Conservation (phyloP, 2,888 invertebrate species). For the Drosophila gaucha region DNA sequence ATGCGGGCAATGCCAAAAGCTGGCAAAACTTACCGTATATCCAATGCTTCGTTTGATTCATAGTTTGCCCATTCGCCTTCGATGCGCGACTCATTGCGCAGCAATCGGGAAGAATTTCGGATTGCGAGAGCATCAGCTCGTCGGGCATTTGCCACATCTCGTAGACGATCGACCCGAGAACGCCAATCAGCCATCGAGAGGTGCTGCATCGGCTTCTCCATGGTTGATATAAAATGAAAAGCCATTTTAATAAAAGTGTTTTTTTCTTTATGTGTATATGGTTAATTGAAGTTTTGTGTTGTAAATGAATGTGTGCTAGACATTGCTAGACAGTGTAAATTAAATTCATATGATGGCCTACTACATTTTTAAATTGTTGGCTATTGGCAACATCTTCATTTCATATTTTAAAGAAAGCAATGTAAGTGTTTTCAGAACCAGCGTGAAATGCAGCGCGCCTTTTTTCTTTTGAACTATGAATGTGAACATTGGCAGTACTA, state of each 20-base stretch:
- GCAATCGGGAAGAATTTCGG: conserved; percentile 89
- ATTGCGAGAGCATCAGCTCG: conserved; percentile 89
- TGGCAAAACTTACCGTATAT: conserved; percentile 85
- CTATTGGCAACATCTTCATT: background rate
- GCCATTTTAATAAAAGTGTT: conserved; percentile 63
- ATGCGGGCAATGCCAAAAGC: background rate
- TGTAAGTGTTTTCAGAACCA: background rate
- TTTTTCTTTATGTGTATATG: conserved; percentile 83
- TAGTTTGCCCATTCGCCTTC: conserved; percentile 92
- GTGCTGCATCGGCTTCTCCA: conserved; percentile 90
- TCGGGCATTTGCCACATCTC: conserved; percentile 89
- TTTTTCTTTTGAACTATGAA: background rate
- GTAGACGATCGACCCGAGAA: conserved; percentile 88
- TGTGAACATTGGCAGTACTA: background rate
- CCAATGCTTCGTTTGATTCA: conserved; percentile 90
- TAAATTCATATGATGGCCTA: background rate
- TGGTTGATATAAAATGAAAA: conserved; percentile 85
- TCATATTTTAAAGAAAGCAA: background rate
- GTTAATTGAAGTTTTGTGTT: conserved; percentile 1
- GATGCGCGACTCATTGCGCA: conserved; percentile 91
- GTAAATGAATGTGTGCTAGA: background rate
- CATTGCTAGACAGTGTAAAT: background rate
- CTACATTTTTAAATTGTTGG: conserved; percentile 8
- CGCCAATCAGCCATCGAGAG: conserved; percentile 91
- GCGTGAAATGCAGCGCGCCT: too few relatives aligned